Base-by-base conservation (phyloP, 37 sponge, comb jelly and placozoan species). In the Agelas oroides region DNA sequence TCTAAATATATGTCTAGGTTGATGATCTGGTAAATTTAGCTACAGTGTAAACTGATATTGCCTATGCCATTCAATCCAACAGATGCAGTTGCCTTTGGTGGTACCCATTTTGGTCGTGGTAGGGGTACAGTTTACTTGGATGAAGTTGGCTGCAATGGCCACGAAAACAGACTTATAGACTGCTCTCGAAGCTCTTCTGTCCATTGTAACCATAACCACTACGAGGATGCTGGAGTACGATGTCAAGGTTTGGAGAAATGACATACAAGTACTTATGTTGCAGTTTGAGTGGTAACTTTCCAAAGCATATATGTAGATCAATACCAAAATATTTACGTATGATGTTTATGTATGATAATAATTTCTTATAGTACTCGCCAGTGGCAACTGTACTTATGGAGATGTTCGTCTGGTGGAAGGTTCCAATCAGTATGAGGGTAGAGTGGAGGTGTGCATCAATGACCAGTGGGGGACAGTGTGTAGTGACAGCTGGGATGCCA, bases 381-480 rank as follows among this genome's bases (percentile, higher is more conserved):
- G 1, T 24, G 46, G 25, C 1, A 38, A 37, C n/a, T 71, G 46
- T 5, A 36, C 46, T 17, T 41, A 71, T 71, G 72, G 72, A n/a
- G 72, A 35, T 25, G 46, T 71, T 39, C 72, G 72, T 36, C 40
- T 71, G 72, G 72, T 71, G 72, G 72, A 8, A 71, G 72, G 72
- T 1, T 25, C 72, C 20, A 36, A 35, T 40, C 39, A 71, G 46
- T 71, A 40, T 1, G 72, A 71, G 72, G 72, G 72, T 19, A 71
- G 72, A 38, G 72, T 71, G 72, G 72, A 71, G 72, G 46, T 71
- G 46, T 71, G 39, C 72, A 41, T 36, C 24, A 71, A 71, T 71
- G n/a, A 40, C 39, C 39, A 36, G 46, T 71, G 72, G 72, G 72
- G 72, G 36, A 71, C 72, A 17, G 46, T 71, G 46, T 41, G 72